Evolutionary conservation across 2,113 vertebrate genomes (phyloP).

Genomic region (Engystomops pustulosus): DNA sequence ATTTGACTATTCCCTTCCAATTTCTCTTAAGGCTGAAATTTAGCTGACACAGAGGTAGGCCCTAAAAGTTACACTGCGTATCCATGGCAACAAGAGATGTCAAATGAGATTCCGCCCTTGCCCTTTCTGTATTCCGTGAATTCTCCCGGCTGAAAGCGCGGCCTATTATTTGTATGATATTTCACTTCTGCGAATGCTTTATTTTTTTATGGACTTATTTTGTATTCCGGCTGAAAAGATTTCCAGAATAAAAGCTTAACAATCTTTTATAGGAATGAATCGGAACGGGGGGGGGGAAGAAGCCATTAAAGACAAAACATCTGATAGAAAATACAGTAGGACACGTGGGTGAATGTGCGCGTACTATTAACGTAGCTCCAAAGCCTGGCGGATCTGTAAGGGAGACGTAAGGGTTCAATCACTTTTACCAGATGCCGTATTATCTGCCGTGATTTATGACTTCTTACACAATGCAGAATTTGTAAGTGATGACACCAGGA

Average conservation of each 20-base stretch:
- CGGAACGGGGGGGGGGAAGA: not conserved
- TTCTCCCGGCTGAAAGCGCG: not conserved
- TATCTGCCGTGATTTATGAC: not conserved
- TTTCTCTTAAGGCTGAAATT: not conserved
- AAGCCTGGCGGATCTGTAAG: not conserved
- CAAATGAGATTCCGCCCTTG: constrained; percentile 21
- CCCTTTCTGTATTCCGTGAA: constrained; percentile 34
- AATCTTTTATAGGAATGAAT: not conserved
- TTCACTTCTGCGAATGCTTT: constrained; percentile 38
- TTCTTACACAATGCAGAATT: not conserved
- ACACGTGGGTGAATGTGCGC: not conserved
- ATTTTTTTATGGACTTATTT: not conserved
- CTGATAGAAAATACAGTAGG: not conserved
- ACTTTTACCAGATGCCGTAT: not conserved
- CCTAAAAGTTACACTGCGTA: not conserved
- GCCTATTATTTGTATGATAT: constrained; percentile 47
- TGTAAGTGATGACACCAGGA: not conserved
- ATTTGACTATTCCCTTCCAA: not conserved
- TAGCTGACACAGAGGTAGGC: not conserved
- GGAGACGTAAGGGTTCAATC: not conserved
- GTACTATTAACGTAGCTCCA: not conserved
- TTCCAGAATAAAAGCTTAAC: constrained; percentile 16
- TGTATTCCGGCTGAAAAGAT: constrained; percentile 35
- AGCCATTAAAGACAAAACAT: not conserved
- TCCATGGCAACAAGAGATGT: constrained; percentile 36